phyloP scores from a whole-genome alignment of 2,888 invertebrate species.

The Tromatobia lineatoria region DNA sequence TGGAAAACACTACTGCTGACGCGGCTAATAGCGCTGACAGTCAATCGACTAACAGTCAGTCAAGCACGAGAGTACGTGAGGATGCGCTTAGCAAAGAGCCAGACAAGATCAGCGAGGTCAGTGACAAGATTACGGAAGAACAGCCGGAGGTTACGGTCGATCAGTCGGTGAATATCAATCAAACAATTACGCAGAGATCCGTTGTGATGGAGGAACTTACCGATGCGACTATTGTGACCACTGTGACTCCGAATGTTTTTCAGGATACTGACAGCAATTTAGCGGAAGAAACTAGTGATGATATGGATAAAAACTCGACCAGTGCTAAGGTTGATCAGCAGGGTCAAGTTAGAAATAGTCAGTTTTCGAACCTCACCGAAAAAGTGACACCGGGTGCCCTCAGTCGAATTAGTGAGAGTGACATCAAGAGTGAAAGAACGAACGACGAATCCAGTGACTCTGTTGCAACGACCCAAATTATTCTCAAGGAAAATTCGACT shows the following conservation, averaged over 20 bases:
- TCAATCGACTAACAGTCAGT: background rate
- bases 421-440: constrained; percentile 18
- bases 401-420: constrained; percentile 5
- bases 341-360: constrained; percentile 10
- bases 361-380: constrained; percentile 25
- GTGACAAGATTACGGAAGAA: constrained; percentile 42
- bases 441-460: constrained; percentile 23
- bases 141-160: constrained; percentile 14
- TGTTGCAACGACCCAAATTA: constrained; percentile 55
- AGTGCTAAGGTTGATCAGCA: constrained; percentile 24
- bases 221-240: constrained; percentile 34
- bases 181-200: background rate
- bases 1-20: constrained; percentile 58
- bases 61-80: constrained; percentile 4
- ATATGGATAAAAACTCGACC: constrained; percentile 14
- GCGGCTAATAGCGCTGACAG: constrained; percentile 3
- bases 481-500: constrained; percentile 65
- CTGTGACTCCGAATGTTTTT: constrained; percentile 19
- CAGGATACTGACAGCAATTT: constrained; percentile 33
- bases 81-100: constrained; percentile 45
- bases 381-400: background rate
- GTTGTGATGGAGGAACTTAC: background rate
- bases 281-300: constrained; percentile 18
- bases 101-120: constrained; percentile 27
- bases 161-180: constrained; percentile 10